Evolutionary conservation across 2,888 invertebrate species (phyloP), one percentile per base, ranked within the genome.

Genomic region (Dyspetes luteomarginatus): DNA sequence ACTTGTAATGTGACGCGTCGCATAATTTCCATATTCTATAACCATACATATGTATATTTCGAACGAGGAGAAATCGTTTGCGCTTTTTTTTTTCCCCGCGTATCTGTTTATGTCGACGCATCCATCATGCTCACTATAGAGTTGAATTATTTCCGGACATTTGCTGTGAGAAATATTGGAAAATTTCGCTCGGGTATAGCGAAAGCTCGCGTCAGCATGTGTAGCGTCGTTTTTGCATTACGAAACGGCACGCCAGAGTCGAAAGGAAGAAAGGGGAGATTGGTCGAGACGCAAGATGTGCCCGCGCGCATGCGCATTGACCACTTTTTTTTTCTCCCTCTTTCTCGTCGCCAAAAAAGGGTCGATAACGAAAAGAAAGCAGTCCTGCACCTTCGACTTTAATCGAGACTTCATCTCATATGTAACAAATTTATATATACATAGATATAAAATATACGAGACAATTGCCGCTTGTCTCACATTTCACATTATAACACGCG

Each of bases 361-460:
- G 56, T 64, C 48, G 67, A 69, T 77, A 56, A 64, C 75, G 69
- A 71, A 52, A 67, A 43, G 65, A 62, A 60, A 41, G 24, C 52
- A 28, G 56, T 58, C 36, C 50, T 52, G 43, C 41, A 58, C 50
- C 58, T 71, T 12, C 43, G 67, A 71, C 65, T 80, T 76, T 76
- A 75, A 80, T 71, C 71, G 76, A 73, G n/a, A n/a, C n/a, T n/a
- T n/a, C n/a, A n/a, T n/a, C n/a, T 28, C 5, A 28, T 28, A 28
- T 28, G 5, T 28, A 28, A 28, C 5, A 28, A 4, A 28, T 28
- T 4, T 28, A 28, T 28, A 28, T 28, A 28, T 28, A 28, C 5
- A 28, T 28, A 28, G 28, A 36, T 36, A 36, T 36, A 36, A 12
- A 36, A 36, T 36, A 12, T 0, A 3, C 9, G 15, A 56, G 3